These are phyloP conservation scores for Halcyon malimbica DNA, from an alignment of 2,113 vertebrate genomes.

Conservation along the genomic window DNA sequence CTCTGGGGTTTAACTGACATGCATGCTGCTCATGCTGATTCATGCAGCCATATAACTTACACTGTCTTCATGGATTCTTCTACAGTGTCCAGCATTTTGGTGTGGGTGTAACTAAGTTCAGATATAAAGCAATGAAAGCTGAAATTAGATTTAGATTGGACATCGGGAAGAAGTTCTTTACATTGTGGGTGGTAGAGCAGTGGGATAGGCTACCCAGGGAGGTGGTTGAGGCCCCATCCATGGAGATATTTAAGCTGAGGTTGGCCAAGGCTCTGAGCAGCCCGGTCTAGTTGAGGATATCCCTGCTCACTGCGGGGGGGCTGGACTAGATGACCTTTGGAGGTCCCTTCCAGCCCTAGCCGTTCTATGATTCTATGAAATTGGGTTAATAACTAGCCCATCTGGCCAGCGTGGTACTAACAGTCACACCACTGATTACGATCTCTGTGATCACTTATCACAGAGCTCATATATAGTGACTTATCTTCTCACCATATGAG, in stretches of 20 bases:
- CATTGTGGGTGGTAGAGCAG: no score
- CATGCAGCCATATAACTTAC: not conserved
- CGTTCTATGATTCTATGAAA: not conserved
- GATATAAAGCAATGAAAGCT: not conserved
- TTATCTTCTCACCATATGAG: not conserved
- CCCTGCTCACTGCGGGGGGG: no score
- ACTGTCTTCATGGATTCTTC: not conserved
- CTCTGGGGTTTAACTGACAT: fast-evolving
- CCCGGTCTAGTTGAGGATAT: no score
- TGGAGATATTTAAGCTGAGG: no score
- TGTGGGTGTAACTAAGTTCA: not conserved
- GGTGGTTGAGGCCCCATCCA: no score
- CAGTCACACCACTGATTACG: not conserved
- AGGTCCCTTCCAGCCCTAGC: no score
- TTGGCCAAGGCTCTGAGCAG: no score
- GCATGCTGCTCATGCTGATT: not conserved
- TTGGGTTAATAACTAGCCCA: not conserved
- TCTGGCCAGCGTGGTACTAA: not conserved
- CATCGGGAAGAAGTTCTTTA: no score
- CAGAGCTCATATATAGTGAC: not conserved
- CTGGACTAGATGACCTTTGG: no score
- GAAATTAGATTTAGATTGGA: not conserved
- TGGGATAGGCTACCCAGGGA: no score
- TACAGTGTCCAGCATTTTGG: not conserved
- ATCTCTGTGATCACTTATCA: not conserved